Base-by-base conservation (phyloP, 2,797 vertebrate genomes). In the Poecilia velifera region DNA sequence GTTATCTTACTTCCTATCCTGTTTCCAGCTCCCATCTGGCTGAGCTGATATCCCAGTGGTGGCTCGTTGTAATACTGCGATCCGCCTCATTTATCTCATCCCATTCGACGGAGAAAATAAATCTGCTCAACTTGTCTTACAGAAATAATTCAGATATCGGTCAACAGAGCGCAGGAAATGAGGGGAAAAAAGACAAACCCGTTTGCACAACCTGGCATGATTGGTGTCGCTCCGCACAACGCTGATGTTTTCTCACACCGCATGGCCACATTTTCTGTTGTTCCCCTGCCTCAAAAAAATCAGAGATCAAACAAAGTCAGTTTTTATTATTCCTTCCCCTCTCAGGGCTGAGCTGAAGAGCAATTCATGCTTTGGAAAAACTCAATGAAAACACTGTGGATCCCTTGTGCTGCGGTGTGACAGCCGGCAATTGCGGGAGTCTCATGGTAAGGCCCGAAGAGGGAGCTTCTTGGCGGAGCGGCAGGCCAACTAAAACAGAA, bases 401-500 rank as follows among this genome's bases (percentile, higher is more conserved):
- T 81, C 88, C 84, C 88, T 84, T 41, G 85, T 84, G 82, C 80
- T 68, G 88, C 81, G 72, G 85, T 86, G 88, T 88, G 91, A 92
- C 92, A 87, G 90, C 86, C 87, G 72, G 82, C 82, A 81, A 84
- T 84, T 76, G 85, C 89, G 76, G 82, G 89, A 90, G 85, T 73
- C 91, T 91, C 84, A 79, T 68, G 77, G 87, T 81, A 79, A 82
- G 49, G 31, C 76, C 84, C 72, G 34, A 73, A 87, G 84, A 80
- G 88, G 88, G 90, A 87, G 92, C 88, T 90, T 90, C 93, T 92
- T 89, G 80, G 88, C 73, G n/a, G 88, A 89, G 82, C 88, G 70
- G 74, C 77, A 79, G 81, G 94, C 95, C 96, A 96, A 95, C 80
- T 74, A 90, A 95, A 96, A 96, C 93, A 96, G 89, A 91, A 84